phyloP scores from a whole-genome alignment of 92 coral and sea anemone genomes.

The Siderastrea radians region DNA sequence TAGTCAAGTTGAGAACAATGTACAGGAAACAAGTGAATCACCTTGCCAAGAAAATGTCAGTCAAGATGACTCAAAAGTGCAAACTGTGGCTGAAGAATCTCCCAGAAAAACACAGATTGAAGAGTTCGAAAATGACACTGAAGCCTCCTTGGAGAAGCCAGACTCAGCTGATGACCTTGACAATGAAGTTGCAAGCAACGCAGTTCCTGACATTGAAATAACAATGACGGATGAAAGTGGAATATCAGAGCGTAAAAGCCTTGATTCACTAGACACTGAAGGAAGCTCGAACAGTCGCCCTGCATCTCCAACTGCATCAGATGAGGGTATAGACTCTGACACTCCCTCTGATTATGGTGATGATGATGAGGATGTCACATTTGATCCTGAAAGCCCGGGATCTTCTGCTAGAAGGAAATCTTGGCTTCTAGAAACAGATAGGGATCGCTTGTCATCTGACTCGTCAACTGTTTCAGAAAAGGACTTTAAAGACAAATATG shows the following conservation, averaged over 20 bases:
- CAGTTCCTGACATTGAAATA: conserved; percentile 76
- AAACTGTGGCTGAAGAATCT: conserved; percentile 7
- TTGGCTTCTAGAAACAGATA: conserved; percentile 58
- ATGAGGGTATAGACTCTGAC: conserved; percentile 87
- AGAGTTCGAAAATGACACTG: neutral
- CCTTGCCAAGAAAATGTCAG: neutral
- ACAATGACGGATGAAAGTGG: conserved; percentile 82
- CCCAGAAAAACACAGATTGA: neutral
- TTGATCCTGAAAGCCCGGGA: conserved; percentile 14
- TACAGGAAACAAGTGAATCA: neutral
- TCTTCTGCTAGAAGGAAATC: conserved; percentile 37
- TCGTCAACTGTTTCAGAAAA: conserved; percentile 89
- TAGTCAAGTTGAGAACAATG: neutral
- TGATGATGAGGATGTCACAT: conserved; percentile 62
- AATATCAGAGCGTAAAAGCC: conserved; percentile 70
- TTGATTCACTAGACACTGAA: conserved; percentile 71
- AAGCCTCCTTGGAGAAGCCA: conserved; percentile 9
- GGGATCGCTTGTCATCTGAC: conserved; percentile 84
- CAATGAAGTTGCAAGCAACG: neutral
- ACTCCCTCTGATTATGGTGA: conserved; percentile 83
- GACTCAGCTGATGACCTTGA: conserved; percentile 4
- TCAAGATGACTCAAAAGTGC: neutral
- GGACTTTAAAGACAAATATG: conserved; percentile 61
- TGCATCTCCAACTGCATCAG: conserved; percentile 59
- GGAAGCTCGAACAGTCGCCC: conserved; percentile 46